Base-by-base conservation (phyloP, 2,113 vertebrate genomes). In the Thomomys bottae region DNA sequence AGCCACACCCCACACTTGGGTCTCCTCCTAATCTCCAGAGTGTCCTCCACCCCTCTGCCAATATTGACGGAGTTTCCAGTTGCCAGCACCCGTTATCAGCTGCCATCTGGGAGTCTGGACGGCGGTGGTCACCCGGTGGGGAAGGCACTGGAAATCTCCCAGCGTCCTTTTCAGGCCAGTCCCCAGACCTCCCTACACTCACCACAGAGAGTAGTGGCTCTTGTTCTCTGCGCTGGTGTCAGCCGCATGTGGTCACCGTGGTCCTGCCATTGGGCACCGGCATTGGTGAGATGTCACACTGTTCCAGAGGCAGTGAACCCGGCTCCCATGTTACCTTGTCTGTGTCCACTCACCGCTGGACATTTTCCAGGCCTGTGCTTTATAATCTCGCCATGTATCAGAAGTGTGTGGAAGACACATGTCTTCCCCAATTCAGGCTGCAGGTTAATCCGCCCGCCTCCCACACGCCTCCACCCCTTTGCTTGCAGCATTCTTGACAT, bases 31-130 rank as follows among this genome's bases (percentile, higher is more conserved):
- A 70, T 89, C 87, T 70, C 72, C n/a, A 32, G 26, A 71, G 23
- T 0, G 8, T 11, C 66, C 96, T 90, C 94, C 90, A 49, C 95
- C 85, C 91, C 1, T 90, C 78, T 83, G 64, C 93, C 95, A 96
- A 96, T 96, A 95, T 70, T 96, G 96, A 96, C 91, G 1, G 0
- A 17, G 64, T 24, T 34, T 5, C 1, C 15, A 5, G 40, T 2
- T 78, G 89, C 67, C 91, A 82, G 61, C 21, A 34, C 17, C 72
- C 42, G 34, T 17, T 42, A 73, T 17, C 89, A 61, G 5, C 17
- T 68, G 54, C 45, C 1, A 32, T 57, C 89, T 24, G 4, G 18
- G 84, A 38, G 61, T 59, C 8, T 36, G 66, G 70, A 2, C 30
- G 71, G 34, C 9, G 63, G n/a, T 8, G 23, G 70, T 30, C 1